Conservation (phyloP, 1,140 invertebrate species). For the Caenorhabditis inopinata region DNA sequence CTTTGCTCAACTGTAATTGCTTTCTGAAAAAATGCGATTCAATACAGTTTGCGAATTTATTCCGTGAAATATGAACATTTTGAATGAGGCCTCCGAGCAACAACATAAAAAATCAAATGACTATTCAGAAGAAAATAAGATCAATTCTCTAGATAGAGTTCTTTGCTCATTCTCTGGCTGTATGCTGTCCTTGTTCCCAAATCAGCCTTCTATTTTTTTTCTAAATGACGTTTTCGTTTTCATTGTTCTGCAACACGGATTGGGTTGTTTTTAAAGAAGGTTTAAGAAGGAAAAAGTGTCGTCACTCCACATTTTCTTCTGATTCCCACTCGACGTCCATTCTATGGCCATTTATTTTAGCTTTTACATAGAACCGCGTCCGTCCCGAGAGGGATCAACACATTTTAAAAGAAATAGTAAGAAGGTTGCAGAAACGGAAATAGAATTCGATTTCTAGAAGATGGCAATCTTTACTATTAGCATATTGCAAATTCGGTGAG, state of each 20-base stretch:
- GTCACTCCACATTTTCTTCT: not conserved
- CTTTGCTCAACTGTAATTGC: too few relatives aligned
- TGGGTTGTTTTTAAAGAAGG: not conserved
- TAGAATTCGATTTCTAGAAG: not conserved
- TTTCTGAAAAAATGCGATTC: too few relatives aligned
- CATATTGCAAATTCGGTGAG: too few relatives aligned
- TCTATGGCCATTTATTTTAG: too few relatives aligned
- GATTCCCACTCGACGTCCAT: not conserved
- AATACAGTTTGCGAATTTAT: too few relatives aligned
- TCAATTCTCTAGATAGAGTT: not conserved
- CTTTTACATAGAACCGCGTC: not conserved
- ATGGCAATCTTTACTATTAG: too few relatives aligned
- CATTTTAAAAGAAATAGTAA: not conserved
- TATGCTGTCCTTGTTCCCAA: too few relatives aligned
- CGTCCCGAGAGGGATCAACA: not conserved
- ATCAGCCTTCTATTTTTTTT: not conserved
- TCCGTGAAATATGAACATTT: too few relatives aligned
- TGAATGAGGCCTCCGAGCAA: too few relatives aligned
- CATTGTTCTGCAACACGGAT: not conserved
- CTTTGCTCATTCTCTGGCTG: not conserved
- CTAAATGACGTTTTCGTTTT: not conserved
- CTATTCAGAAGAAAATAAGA: too few relatives aligned
- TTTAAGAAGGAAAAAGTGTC: not conserved
- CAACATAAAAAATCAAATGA: too few relatives aligned
- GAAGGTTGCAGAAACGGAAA: not conserved